phyloP scores from a whole-genome alignment of 2,113 vertebrate genomes.

The Xerus inauris region DNA sequence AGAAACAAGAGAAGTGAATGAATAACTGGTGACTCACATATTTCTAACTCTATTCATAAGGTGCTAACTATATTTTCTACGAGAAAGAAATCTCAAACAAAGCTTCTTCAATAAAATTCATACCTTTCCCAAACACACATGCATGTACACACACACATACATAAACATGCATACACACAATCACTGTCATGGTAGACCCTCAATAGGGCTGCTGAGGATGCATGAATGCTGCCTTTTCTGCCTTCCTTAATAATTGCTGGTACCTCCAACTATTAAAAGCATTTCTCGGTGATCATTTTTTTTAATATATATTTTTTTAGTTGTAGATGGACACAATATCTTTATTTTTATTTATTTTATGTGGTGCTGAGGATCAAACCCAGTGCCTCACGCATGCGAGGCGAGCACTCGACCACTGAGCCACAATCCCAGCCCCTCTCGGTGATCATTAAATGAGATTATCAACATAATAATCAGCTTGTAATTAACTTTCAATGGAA shows the following conservation, averaged over 20 bases:
- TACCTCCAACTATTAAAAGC: background rate
- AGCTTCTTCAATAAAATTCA: constrained; percentile 3
- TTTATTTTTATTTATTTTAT: too few relatives aligned
- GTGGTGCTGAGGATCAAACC: too few relatives aligned
- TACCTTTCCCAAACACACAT: background rate
- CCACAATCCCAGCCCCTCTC: too few relatives aligned
- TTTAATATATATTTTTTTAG: too few relatives aligned
- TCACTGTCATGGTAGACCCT: background rate
- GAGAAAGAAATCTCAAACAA: background rate
- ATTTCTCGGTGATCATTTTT: background rate
- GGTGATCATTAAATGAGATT: constrained; percentile 12
- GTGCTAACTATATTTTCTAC: background rate
- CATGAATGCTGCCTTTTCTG: background rate
- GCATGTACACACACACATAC: background rate
- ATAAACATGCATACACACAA: background rate
- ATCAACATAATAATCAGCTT: background rate
- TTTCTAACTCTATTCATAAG: background rate
- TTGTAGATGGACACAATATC: too few relatives aligned
- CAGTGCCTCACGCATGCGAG: too few relatives aligned
- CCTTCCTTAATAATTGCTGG: background rate
- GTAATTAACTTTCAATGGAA: background rate
- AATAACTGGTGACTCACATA: constrained; percentile 37
- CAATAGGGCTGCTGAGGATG: background rate
- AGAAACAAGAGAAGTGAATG: constrained; percentile 47
- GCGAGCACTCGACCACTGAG: too few relatives aligned